Base-by-base conservation (phyloP, 2,113 vertebrate genomes). In the Salvelinus namaycush region DNA sequence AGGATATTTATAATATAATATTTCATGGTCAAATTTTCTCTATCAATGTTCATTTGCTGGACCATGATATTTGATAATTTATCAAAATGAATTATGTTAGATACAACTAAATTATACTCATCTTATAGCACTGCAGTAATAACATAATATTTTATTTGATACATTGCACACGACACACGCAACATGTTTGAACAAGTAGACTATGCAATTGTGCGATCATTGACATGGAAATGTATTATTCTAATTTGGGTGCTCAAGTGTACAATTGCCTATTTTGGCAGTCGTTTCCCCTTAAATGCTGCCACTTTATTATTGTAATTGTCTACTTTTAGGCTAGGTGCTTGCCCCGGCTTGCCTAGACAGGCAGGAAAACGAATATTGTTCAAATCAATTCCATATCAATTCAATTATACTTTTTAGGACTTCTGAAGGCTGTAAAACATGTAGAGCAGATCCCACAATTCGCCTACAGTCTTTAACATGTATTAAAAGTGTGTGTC, bases 331-430 rank as follows among this genome's bases (percentile, higher is more conserved):
- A 67, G 48, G 27, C 65, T 8, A 49, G 39, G 16, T 2, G 26
- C 29, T 68, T 57, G 48, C 27, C 44, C 18, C 5, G 64, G 8
- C 74, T 44, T 75, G 74, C 68, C 39, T 34, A 34, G 48, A 68
- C 64, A 74, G 60, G 27, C 13, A 68, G 66, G 27, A 20, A 16
- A 34, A 51, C 14, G 14, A 18, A 14, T 11, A 44, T 5, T 29
- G 4, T 29, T 16, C 24, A 26, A 5, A 18, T 16, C 65, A 16
- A 29, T 26, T 16, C 12, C 31, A 67, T 29, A 67, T 67, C 9
- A 44, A 67, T 5, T 29, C 16, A 16, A 31, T 22, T 14, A 5
- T 31, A 16, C 6, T 16, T 6, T 26, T 31, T 16, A 29, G 31
- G 4, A 31, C 29, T 18, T 67, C 27, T 29, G 65, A 54, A 54